phyloP scores from a whole-genome alignment of 2,113 vertebrate genomes.

The Aegotheles bennettii region DNA sequence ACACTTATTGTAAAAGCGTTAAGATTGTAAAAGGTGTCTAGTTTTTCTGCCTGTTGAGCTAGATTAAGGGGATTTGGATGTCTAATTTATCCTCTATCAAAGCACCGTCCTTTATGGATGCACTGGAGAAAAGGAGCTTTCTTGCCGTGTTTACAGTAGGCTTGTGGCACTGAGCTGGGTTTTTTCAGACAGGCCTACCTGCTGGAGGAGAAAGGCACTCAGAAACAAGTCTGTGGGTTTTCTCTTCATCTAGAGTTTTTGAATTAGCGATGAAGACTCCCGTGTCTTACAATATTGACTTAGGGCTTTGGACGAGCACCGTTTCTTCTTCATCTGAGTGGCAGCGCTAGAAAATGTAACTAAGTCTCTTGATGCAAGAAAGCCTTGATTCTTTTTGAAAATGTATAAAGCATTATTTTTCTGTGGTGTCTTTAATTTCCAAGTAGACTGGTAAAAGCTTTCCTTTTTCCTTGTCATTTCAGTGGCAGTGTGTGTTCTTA shows the following conservation, averaged over 20 bases:
- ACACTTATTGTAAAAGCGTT: background rate
- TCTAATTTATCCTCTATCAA: background rate
- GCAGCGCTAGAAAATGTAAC: background rate
- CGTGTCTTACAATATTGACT: background rate
- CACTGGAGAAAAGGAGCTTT: background rate
- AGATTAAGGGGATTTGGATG: background rate
- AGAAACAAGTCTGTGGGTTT: background rate
- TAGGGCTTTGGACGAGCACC: background rate
- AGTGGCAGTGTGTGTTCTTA: background rate
- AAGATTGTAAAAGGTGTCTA: background rate
- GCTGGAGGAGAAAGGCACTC: background rate
- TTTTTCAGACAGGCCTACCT: background rate
- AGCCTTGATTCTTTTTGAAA: background rate
- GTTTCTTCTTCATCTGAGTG: background rate
- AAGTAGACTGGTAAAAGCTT: background rate
- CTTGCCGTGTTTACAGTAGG: background rate
- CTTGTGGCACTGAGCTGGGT: background rate
- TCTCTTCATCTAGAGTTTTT: background rate
- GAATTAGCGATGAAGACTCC: background rate
- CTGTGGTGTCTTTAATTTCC: background rate
- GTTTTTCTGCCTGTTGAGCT: background rate
- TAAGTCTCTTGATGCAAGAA: background rate
- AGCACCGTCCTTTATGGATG: fast-evolving
- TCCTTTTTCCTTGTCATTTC: background rate
- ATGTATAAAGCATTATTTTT: background rate